phyloP scores from a whole-genome alignment of 2,797 vertebrate species.

The Notamacropus eugenii region DNA sequence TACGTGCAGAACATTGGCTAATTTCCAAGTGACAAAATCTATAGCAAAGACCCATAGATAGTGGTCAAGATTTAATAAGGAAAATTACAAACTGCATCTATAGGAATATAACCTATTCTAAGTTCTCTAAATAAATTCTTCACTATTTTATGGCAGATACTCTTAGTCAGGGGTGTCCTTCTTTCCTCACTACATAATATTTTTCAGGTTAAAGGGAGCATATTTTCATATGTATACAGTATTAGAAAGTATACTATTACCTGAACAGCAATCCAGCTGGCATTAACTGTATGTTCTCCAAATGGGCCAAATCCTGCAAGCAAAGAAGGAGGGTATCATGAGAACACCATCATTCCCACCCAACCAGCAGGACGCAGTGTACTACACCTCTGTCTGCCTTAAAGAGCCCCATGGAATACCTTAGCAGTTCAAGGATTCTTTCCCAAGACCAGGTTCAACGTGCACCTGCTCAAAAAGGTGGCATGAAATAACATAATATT shows the following conservation, averaged over 20 bases:
- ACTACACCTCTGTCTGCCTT: accelerated
- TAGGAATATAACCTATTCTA: neutral
- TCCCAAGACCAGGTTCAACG: neutral
- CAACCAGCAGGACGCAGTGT: accelerated
- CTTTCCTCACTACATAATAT: neutral
- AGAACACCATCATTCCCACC: neutral
- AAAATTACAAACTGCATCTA: neutral
- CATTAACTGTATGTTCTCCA: constrained; percentile 92
- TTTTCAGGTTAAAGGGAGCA: neutral
- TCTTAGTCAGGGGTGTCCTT: neutral
- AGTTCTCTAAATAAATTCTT: neutral
- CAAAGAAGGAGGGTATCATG: constrained; percentile 62
- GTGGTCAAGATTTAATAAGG: neutral
- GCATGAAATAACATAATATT: neutral
- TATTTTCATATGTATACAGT: neutral
- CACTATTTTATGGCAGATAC: neutral
- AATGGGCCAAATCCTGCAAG: constrained; percentile 95
- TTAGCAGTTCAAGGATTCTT: neutral
- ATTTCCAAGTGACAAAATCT: neutral
- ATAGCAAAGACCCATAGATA: neutral
- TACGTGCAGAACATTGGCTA: neutral
- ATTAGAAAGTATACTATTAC: constrained; percentile 81
- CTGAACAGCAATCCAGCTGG: constrained; percentile 98
- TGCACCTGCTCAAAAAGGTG: neutral
- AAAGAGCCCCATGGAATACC: accelerated